Conservation (phyloP, 2,797 vertebrate species). For the Buceros bicornis region DNA sequence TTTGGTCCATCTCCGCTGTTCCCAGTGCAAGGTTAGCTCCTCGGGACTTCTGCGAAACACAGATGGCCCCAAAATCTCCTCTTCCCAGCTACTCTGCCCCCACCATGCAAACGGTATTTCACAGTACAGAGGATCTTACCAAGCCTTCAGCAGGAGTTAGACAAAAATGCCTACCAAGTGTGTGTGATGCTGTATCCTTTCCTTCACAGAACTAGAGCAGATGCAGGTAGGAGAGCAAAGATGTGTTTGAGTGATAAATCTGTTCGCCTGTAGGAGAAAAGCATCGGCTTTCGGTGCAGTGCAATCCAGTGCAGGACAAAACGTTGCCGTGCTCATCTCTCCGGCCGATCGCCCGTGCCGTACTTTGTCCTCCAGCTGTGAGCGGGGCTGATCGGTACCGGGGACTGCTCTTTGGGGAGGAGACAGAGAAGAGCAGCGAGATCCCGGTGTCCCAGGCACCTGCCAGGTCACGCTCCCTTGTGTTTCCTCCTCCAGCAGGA, state of each 20-base stretch:
- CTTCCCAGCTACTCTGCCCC: neutral
- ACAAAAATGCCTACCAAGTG: neutral
- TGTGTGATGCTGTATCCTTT: neutral
- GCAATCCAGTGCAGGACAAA: neutral
- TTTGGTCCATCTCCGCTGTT: neutral
- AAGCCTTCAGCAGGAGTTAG: neutral
- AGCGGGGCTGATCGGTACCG: neutral
- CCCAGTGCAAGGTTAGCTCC: neutral
- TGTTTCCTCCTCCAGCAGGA: neutral
- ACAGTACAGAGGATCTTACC: neutral
- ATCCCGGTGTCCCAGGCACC: neutral
- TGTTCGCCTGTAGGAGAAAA: neutral
- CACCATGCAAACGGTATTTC: neutral
- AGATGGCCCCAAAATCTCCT: neutral
- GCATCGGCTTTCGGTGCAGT: neutral
- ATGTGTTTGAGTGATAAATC: neutral
- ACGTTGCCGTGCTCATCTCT: neutral
- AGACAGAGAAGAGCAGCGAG: neutral
- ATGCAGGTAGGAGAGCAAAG: neutral
- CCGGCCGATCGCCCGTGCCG: neutral
- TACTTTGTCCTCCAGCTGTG: neutral
- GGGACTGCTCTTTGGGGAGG: neutral
- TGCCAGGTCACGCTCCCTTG: neutral
- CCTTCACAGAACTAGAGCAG: neutral
- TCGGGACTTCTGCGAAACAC: neutral